These are phyloP conservation scores for Cheilinus undulatus DNA, from an alignment of 2,113 vertebrate genomes.

Conservation along the genomic window DNA sequence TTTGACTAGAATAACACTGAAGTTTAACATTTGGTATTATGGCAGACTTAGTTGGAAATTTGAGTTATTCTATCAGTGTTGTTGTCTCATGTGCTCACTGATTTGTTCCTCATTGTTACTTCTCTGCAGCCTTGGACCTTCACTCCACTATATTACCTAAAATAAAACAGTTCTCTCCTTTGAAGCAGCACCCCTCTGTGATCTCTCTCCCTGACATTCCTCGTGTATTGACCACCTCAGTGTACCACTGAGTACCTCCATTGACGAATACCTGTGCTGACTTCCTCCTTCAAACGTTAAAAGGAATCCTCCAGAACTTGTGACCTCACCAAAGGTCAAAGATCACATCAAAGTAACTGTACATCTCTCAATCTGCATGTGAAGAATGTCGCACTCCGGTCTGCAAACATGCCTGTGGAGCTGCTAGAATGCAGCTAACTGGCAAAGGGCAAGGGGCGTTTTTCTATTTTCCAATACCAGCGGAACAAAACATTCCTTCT, in stretches of 20 bases:
- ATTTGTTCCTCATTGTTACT: neutral
- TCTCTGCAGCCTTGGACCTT: neutral
- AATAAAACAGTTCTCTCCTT: constrained; percentile 1
- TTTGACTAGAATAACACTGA: too few relatives aligned
- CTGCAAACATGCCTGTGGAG: constrained; percentile 39
- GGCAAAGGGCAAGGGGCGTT: constrained; percentile 26
- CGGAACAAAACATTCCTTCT: constrained; percentile 46
- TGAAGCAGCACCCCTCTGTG: constrained; percentile 18
- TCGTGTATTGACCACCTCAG: constrained; percentile 14
- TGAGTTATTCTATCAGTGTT: neutral
- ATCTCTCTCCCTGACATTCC: constrained; percentile 47
- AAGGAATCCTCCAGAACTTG: neutral
- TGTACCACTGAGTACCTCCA: constrained; percentile 1
- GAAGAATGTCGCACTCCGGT: constrained; percentile 53
- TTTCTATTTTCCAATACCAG: constrained; percentile 22
- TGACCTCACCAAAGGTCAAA: constrained; percentile 27
- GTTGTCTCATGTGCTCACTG: neutral
- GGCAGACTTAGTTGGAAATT: neutral
- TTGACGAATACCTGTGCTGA: constrained; percentile 10
- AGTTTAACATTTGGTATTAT: too few relatives aligned
- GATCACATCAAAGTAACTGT: constrained; percentile 21
- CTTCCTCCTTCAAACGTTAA: neutral
- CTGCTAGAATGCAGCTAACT: constrained; percentile 32
- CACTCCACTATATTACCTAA: neutral
- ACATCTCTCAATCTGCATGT: constrained; percentile 1